A percentile compares a stretch with the other conserved stretches of the same genome.
These are phyloP conservation scores for Xestia c-nigrum DNA, from an alignment of 2,888 invertebrate genomes.

Conservation along the genomic window DNA sequence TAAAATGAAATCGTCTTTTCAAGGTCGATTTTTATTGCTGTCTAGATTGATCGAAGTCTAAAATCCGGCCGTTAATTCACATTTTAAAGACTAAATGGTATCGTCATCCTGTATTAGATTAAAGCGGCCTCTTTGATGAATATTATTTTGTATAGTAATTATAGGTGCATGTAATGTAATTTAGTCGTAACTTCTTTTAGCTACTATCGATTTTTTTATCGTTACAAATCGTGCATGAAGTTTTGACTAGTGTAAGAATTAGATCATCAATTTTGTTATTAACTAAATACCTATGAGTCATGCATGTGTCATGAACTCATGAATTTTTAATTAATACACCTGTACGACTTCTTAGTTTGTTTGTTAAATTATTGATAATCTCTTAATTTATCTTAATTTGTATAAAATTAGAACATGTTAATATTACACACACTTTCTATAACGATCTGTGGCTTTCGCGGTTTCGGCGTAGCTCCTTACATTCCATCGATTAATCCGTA, in stretches of 20 bases:
- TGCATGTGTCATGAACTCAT: background rate
- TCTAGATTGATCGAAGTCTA: constrained; percentile 57
- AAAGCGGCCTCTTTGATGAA: constrained; percentile 57
- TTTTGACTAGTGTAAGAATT: constrained; percentile 33
- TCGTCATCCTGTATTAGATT: constrained; percentile 53
- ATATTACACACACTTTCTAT: background rate
- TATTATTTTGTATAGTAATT: constrained; percentile 34
- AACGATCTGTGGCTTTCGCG: background rate
- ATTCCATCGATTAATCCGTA: constrained; percentile 20
- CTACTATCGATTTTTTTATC: constrained; percentile 32
- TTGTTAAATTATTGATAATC: background rate
- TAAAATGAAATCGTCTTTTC: constrained; percentile 43
- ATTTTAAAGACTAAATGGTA: constrained; percentile 47
- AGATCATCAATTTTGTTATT: constrained; percentile 36
- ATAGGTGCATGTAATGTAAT: constrained; percentile 42
- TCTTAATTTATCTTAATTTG: background rate
- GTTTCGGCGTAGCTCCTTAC: background rate
- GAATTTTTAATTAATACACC: background rate
- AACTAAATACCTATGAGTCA: constrained; percentile 9
- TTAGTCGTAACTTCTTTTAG: constrained; percentile 26
- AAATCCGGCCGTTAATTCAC: constrained; percentile 55
- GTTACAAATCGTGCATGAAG: constrained; percentile 3
- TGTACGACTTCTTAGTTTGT: background rate
- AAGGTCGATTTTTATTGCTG: constrained; percentile 59
- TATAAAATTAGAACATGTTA: background rate